These are phyloP conservation scores for Myocastor coypus DNA, from an alignment of 2,113 vertebrate genomes.

Conservation along the genomic window DNA sequence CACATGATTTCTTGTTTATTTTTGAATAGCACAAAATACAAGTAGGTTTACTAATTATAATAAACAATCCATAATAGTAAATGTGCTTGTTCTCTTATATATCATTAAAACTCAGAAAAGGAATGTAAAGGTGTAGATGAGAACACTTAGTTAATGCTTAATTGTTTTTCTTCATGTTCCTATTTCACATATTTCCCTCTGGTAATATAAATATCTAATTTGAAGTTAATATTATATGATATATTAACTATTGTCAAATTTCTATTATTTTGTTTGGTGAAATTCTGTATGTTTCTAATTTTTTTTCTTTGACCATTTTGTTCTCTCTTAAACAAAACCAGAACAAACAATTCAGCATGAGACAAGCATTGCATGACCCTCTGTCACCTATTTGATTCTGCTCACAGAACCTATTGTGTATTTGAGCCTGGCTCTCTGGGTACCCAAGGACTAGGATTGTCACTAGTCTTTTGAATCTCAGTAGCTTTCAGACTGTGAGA, in stretches of 20 bases:
- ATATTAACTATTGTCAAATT: too few relatives aligned
- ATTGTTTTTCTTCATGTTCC: too few relatives aligned
- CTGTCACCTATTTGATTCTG: background rate
- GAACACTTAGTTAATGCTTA: too few relatives aligned
- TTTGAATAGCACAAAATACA: background rate
- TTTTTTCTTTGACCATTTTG: too few relatives aligned
- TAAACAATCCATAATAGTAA: background rate
- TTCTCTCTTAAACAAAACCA: too few relatives aligned
- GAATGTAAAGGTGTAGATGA: background rate
- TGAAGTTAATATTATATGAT: too few relatives aligned
- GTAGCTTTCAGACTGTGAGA: background rate
- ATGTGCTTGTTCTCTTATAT: background rate
- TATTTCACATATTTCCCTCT: too few relatives aligned
- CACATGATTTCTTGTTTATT: background rate
- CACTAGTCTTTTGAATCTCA: background rate
- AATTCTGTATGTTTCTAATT: too few relatives aligned
- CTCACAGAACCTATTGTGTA: accelerated
- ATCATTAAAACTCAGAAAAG: background rate
- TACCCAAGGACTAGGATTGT: background rate
- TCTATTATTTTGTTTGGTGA: too few relatives aligned
- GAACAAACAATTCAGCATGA: background rate
- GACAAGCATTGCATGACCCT: background rate
- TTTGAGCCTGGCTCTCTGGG: background rate
- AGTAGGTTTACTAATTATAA: background rate
- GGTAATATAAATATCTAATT: too few relatives aligned